Evolutionary conservation across 1,140 invertebrate species (phyloP), one percentile per base, ranked within the genome.

Genomic region (Eurytemora carolleeae): DNA sequence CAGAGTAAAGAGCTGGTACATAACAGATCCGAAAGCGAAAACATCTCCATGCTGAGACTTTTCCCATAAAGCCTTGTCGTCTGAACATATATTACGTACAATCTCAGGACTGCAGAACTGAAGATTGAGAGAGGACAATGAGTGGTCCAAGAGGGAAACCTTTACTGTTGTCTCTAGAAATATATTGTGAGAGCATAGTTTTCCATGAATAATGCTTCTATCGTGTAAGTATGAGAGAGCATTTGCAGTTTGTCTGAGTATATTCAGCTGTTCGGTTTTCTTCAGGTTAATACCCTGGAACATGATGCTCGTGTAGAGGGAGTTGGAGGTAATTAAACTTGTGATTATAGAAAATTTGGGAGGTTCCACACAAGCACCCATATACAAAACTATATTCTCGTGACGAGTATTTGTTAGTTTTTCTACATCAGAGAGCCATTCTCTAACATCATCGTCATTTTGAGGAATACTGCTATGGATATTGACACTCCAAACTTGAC

Each of bases 351-450:
- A 58, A 69, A 74, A 73, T 54, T 70, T 65, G 3, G 71, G 70
- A 0, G 69, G 68, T 53, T 70, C 68, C 15, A 73, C 69, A 61
- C 74, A 75, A 0, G 74, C 74, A 0, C 75, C 75, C 75, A 76
- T 76, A 63, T 76, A 76, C 7, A 76, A 68, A 3, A 72, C 71
- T 25, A 76, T 71, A 65, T 76, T 76, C 65, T 76, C 75, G 62
- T 76, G 75, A 2, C 75, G 69, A 22, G 76, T 75, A 65, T 71
- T 70, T 53, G 69, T 71, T 24, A 76, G 68, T 23, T 69, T 70
- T 15, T 67, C 66, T 44, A 76, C 71, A 18, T 74, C 69, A 15
- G 66, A 65, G 68, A 71, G 75, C 20, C 58, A 44, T 15, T 67
- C 64, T 17, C 67, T 65, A 0, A 69, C 64, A 20, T 69, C 68